These are phyloP conservation scores for Papilio glaucus DNA, from an alignment of 1,140 invertebrate species.

Conservation along the genomic window DNA sequence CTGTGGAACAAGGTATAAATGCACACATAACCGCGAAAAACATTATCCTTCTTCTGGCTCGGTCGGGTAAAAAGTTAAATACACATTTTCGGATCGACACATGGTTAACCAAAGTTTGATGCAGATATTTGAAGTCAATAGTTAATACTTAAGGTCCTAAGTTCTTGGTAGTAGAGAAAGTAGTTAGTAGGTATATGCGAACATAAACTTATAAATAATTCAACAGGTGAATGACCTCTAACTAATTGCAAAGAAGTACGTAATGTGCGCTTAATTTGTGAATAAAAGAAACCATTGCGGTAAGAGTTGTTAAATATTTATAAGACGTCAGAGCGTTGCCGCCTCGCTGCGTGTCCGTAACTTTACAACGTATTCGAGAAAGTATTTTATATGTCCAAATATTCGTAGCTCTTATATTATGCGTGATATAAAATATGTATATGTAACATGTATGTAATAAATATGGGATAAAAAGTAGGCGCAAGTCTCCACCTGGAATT, in stretches of 20 bases:
- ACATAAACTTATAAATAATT: conserved; percentile 16
- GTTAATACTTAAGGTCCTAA: no score
- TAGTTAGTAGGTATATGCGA: neutral
- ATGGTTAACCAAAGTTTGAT: no score
- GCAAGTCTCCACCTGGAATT: no score
- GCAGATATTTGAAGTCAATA: no score
- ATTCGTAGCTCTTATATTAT: neutral
- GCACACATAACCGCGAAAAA: no score
- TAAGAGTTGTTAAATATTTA: conserved; percentile 38
- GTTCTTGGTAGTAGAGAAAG: no score
- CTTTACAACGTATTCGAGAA: conserved; percentile 9
- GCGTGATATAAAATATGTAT: neutral
- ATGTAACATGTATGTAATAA: no score
- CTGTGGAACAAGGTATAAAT: no score
- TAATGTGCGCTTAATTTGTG: conserved; percentile 35
- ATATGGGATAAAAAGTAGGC: no score
- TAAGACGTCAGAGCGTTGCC: conserved; percentile 8
- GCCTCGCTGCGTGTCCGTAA: neutral
- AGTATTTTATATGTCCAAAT: conserved; percentile 13
- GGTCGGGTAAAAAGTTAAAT: no score
- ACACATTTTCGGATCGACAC: no score
- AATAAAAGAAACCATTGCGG: conserved; percentile 38
- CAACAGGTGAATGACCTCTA: conserved; percentile 34
- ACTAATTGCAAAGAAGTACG: conserved; percentile 34
- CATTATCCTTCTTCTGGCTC: no score